Base-by-base conservation (phyloP, 2,888 invertebrate genomes). In the Agrochola macilenta region DNA sequence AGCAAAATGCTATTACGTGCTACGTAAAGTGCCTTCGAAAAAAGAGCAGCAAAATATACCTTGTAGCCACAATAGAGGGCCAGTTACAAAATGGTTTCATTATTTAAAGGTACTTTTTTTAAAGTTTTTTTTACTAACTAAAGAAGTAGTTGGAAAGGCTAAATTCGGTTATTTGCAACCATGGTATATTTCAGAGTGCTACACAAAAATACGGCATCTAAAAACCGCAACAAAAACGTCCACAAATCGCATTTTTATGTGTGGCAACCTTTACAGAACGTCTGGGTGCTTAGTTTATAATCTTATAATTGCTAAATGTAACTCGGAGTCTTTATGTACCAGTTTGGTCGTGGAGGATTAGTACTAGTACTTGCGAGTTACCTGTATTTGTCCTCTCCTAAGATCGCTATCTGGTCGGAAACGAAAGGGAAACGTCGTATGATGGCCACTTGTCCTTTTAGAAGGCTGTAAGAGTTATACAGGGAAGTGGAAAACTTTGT, bases 371-470 rank as follows among this genome's bases (percentile, higher is more conserved):
- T 54, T 35, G 35, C 57, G 43, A 75, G 30, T 66, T 46, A 80
- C 58, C 69, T 76, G 74, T 26, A 43, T 46, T 75, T 70, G 74
- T 70, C 69, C 46, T 46, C 46, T 46, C 14, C 35, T 61, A 12
- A 73, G 83, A 78, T 84, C 7, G 52, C 58, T 61, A 78, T 84
- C 86, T 74, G 60, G 65, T 74, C 74, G 83, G 78, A 74, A 78
- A 84, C 20, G 83, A 86, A 86, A 86, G 86, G 74, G 69, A 84
- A 86, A 82, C 60, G 68, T 43, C 43, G 58, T 60, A 69, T 60
- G 82, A 72, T 70, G 60, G 64, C 68, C 23, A 61, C 64, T 5
- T 58, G 73, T 69, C 70, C 49, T 76, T 66, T n/a, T 5, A 30
- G 39, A 60, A 65, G 63, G 35, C 60, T 63, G 69, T n/a, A 60